phyloP scores from a whole-genome alignment of 2,888 invertebrate species.

The Tetheella fluctuosa region DNA sequence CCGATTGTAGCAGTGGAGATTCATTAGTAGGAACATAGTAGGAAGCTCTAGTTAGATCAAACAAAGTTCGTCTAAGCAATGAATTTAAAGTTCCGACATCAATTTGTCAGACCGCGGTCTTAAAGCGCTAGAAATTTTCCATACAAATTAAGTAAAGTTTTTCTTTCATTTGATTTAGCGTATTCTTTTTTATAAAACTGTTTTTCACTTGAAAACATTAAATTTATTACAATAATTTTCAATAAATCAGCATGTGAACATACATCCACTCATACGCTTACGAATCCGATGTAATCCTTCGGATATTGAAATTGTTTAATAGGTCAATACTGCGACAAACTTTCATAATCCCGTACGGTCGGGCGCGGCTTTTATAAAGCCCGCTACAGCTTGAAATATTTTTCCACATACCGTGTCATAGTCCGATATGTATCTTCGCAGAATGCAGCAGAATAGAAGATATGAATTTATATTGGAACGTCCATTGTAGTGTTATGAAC shows the following conservation, averaged over 20 bases:
- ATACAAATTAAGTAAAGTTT: not conserved
- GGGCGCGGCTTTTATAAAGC: slow-evolving; percentile 18
- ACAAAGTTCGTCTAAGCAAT: slow-evolving; percentile 10
- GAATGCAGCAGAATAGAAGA: slow-evolving; percentile 37
- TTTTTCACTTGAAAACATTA: too few species aligned
- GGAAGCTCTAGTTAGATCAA: slow-evolving; percentile 1
- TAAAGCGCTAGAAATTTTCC: not conserved
- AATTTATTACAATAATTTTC: too few species aligned
- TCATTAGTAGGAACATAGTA: slow-evolving; percentile 2
- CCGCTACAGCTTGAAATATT: slow-evolving; percentile 28
- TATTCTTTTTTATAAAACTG: not conserved
- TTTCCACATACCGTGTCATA: slow-evolving; percentile 29
- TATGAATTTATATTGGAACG: slow-evolving; percentile 48
- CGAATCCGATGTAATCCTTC: slow-evolving; percentile 16
- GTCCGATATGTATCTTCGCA: slow-evolving; percentile 34
- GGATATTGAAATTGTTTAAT: slow-evolving; percentile 21
- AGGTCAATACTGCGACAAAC: slow-evolving; percentile 21
- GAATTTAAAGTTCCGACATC: slow-evolving; percentile 12
- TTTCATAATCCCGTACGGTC: slow-evolving; percentile 29
- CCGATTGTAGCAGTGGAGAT: not conserved
- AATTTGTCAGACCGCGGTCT: slow-evolving; percentile 6
- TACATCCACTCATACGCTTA: not conserved
- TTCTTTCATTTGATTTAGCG: not conserved
- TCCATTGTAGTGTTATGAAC: slow-evolving; percentile 46
- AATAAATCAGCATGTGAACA: too few species aligned